A percentile compares a stretch with the other conserved stretches of the same genome.
These are phyloP conservation scores for Lamellibrachia luymesi DNA, from an alignment of 1,140 invertebrate species.

Conservation along the genomic window DNA sequence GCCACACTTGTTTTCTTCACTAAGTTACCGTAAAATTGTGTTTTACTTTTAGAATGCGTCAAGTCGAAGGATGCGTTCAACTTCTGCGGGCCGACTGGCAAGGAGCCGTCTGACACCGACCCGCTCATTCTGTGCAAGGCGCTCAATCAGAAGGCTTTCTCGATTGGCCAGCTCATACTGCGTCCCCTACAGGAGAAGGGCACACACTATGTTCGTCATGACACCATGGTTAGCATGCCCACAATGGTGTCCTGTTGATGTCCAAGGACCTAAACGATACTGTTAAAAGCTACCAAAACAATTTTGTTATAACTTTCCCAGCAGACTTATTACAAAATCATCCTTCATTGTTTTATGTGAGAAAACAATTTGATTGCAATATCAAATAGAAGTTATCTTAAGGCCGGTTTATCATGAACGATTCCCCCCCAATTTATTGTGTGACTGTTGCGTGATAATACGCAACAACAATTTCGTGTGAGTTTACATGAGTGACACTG, in stretches of 20 bases:
- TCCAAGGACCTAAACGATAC: background rate
- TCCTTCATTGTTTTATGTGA: too few species aligned
- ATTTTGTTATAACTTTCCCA: background rate
- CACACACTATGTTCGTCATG: conserved; percentile 32
- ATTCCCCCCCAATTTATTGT: too few species aligned
- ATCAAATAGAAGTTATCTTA: too few species aligned
- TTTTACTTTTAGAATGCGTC: conserved; percentile 33
- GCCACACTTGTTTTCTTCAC: too few species aligned
- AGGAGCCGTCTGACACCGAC: conserved; percentile 24
- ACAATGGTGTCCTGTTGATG: background rate
- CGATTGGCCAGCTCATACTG: conserved; percentile 33
- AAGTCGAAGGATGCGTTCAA: conserved; percentile 25
- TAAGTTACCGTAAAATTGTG: too few species aligned
- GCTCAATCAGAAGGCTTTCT: conserved; percentile 35
- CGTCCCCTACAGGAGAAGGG: conserved; percentile 33
- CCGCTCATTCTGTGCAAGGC: conserved; percentile 34
- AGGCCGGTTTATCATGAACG: too few species aligned
- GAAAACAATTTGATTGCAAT: too few species aligned
- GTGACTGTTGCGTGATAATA: background rate
- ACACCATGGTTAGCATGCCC: conserved; percentile 33
- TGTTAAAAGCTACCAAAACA: background rate
- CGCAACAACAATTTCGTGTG: background rate
- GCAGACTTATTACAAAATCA: too few species aligned
- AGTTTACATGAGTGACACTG: background rate
- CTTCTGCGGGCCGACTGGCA: conserved; percentile 29